Percentiles rank a stretch among this genome's conserved stretches.
Evolutionary conservation across 2,113 vertebrate genomes (phyloP).

Genomic region (Silurus glanis): DNA sequence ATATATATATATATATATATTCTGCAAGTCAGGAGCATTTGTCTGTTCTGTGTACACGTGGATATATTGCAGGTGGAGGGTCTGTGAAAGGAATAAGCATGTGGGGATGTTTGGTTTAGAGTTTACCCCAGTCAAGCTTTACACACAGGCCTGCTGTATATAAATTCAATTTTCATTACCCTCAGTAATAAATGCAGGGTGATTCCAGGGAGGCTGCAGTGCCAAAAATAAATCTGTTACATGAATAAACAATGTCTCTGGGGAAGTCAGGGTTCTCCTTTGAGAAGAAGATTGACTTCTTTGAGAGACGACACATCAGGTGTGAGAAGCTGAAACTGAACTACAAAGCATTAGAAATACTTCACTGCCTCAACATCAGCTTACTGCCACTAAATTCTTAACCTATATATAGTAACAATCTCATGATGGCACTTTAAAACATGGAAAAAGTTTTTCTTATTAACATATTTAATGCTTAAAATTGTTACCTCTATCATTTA

Average conservation of each 20-base stretch:
- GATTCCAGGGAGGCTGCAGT: slow-evolving; percentile 67
- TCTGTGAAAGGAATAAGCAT: slow-evolving; percentile 20
- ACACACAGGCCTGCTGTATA: slow-evolving; percentile 59
- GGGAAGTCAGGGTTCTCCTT: slow-evolving; percentile 70
- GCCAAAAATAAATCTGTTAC: slow-evolving; percentile 75
- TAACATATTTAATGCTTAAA: background rate
- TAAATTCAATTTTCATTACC: slow-evolving; percentile 75
- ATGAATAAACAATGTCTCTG: slow-evolving; percentile 74
- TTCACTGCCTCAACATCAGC: slow-evolving; percentile 47
- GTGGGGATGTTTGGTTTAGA: slow-evolving; percentile 30
- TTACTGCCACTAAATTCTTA: slow-evolving; percentile 59
- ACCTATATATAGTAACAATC: slow-evolving; percentile 65
- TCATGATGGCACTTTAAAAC: background rate
- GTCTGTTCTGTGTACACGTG: slow-evolving; percentile 39
- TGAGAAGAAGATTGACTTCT: slow-evolving; percentile 76
- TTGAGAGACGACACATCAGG: slow-evolving; percentile 72
- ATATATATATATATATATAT: background rate
- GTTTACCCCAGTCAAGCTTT: slow-evolving; percentile 63
- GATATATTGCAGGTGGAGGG: background rate
- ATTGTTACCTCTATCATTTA: background rate
- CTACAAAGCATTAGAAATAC: slow-evolving; percentile 62
- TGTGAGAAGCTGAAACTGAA: slow-evolving; percentile 68
- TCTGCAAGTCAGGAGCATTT: slow-evolving; percentile 40
- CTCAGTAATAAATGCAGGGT: slow-evolving; percentile 69
- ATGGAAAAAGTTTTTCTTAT: background rate